A percentile compares a stretch with the other conserved stretches of the same genome.
These are phyloP conservation scores for Sminthopsis crassicaudata DNA, from an alignment of 2,113 vertebrate genomes.

Conservation along the genomic window DNA sequence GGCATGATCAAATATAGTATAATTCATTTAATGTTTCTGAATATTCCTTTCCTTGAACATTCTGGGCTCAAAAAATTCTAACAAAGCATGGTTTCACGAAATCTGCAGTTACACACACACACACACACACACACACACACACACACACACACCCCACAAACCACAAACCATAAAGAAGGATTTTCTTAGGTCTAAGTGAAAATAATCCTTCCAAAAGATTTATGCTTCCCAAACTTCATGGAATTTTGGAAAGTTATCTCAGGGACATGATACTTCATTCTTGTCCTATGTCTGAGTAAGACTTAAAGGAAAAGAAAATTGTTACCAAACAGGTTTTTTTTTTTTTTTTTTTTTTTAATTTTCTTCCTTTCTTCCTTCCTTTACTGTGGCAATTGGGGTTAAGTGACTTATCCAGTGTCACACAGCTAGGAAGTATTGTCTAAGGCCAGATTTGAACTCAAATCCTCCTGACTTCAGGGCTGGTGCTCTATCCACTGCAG, in stretches of 20 bases:
- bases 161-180: neutral
- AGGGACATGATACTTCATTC: fast-evolving
- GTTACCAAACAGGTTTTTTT: neutral
- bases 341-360: neutral
- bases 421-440: no score
- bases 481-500: no score
- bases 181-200: conserved; percentile 21
- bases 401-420: no score
- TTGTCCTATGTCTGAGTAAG: neutral
- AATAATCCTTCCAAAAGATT: neutral
- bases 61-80: neutral
- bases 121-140: neutral
- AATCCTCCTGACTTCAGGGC: no score
- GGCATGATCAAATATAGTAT: conserved; percentile 34
- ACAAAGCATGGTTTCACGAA: neutral
- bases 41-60: conserved; percentile 10
- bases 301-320: neutral
- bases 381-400: no score
- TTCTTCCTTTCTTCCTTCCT: no score
- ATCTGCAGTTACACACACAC: neutral
- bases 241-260: neutral
- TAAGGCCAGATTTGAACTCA: no score
- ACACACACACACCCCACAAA: neutral
- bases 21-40: conserved; percentile 33
- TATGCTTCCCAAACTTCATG: neutral